A percentile compares a stretch with the other conserved stretches of the same genome.
Evolutionary conservation across 2,113 vertebrate genomes (phyloP).

Genomic region (Paralichthys olivaceus): DNA sequence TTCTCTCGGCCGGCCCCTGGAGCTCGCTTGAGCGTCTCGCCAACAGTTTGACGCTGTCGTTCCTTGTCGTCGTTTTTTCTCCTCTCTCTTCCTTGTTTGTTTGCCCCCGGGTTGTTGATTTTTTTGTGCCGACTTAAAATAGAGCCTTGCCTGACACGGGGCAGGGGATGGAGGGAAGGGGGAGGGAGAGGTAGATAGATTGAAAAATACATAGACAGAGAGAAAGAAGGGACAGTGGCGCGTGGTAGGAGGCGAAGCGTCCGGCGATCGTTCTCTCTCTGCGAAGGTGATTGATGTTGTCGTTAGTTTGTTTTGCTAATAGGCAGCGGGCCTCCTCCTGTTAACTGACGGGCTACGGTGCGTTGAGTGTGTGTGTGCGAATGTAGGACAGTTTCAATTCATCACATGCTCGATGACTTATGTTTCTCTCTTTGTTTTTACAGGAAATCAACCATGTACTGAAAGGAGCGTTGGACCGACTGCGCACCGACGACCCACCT

Average conservation of each 20-base stretch:
- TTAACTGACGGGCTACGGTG: neutral
- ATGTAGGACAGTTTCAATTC: neutral
- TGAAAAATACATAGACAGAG: slow-evolving; percentile 40
- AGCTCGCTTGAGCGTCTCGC: slow-evolving; percentile 18
- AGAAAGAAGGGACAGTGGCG: slow-evolving; percentile 38
- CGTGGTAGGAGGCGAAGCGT: slow-evolving; percentile 15
- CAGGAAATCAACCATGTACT: slow-evolving; percentile 64
- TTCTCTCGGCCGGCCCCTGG: slow-evolving; percentile 27
- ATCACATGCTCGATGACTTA: neutral
- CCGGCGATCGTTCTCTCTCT: slow-evolving; percentile 30
- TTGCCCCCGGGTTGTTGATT: slow-evolving; percentile 42
- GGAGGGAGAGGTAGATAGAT: slow-evolving; percentile 45
- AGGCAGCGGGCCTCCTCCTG: slow-evolving; percentile 34
- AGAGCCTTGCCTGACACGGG: slow-evolving; percentile 53
- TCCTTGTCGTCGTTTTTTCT: neutral
- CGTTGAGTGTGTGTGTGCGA: neutral
- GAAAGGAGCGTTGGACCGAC: slow-evolving; percentile 59
- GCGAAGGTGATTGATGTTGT: slow-evolving; percentile 67
- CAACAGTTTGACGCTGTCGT: slow-evolving; percentile 36
- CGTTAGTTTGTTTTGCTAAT: slow-evolving; percentile 38
- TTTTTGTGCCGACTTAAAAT: slow-evolving; percentile 53
- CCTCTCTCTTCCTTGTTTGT: slow-evolving; percentile 4
- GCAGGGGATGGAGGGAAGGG: slow-evolving; percentile 32
- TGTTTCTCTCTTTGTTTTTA: neutral
- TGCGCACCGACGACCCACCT: slow-evolving; percentile 31